phyloP scores from a whole-genome alignment of 2,888 invertebrate species.

The Drosophila borealis region DNA sequence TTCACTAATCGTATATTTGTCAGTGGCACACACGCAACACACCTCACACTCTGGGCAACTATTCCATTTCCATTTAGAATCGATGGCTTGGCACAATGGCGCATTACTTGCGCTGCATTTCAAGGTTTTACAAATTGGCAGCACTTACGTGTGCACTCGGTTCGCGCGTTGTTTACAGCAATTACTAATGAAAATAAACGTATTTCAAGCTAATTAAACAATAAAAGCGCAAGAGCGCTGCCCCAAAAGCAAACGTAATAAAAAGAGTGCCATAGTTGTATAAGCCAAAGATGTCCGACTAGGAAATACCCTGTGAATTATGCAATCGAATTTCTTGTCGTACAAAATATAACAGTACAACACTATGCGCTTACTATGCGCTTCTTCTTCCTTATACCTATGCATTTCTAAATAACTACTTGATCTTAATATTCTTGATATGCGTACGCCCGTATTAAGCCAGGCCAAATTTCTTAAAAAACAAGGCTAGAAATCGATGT shows the following conservation, averaged over 20 bases:
- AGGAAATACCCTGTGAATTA: background rate
- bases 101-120: conserved; percentile 56
- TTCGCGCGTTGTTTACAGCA: conserved; percentile 70
- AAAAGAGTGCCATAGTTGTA: conserved; percentile 11
- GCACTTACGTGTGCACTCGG: conserved; percentile 47
- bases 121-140: conserved; percentile 71
- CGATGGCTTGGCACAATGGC: conserved; percentile 47
- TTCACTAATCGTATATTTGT: conserved; percentile 41
- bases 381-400: too few species aligned
- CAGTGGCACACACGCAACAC: conserved; percentile 22
- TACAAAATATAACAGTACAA: too few species aligned
- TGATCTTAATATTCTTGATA: too few species aligned
- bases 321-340: too few species aligned
- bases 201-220: conserved; percentile 80
- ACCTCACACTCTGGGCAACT: background rate
- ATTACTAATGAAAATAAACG: conserved; percentile 78
- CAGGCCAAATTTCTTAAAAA: too few species aligned
- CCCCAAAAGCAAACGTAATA: conserved; percentile 54
- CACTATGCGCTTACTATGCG: too few species aligned
- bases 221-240: conserved; percentile 60
- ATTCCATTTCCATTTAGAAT: conserved; percentile 41
- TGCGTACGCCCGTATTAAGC: too few species aligned
- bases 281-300: background rate
- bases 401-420: too few species aligned
- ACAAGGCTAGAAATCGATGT: too few species aligned